Base-by-base conservation (phyloP, 2,797 vertebrate genomes). In the Manis javanica region DNA sequence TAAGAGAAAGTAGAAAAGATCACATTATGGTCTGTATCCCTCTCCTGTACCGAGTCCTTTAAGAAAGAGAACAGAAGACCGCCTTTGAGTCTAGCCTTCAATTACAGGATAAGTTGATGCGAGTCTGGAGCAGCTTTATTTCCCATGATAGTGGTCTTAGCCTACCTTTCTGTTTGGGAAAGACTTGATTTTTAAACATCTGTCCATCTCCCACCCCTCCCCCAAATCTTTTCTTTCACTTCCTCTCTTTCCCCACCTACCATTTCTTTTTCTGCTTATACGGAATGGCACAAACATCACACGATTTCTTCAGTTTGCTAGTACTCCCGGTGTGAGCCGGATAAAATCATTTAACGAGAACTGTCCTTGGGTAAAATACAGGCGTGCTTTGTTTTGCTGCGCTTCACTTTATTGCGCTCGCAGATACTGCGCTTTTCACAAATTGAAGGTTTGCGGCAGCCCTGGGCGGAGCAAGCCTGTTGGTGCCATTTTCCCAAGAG, bases 351-450 rank as follows among this genome's bases (percentile, higher is more conserved):
- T 93, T 84, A 81, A 21, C 59, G 81, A 37, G 61, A 83, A 75
- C 19, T 81, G 93, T 8, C 75, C 46, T 39, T 95, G 53, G 18
- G 71, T 90, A 88, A 92, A 96, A 86, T 61, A 46, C 46, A 46
- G 46, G 46, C 11, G 12, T 46, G 46, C 46, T 46, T 46, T 46
- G 46, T 46, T 46, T 46, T 46, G 11, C 46, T 46, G 46, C 10
- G 46, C 46, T 46, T 46, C 46, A 46, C 11, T 46, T 46, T 46
- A 46, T 46, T 46, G 46, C 46, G 11, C 46, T 46, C 10, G 46
- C 46, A 46, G 46, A 46, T 46, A 46, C 46, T 12, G 46, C 11
- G 46, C 46, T 46, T 46, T 46, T 46, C 11, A 46, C 46, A 46
- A 46, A 46, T 10, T 46, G 46, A 46, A 46, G 46, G 46, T 46